A percentile compares a stretch with the other conserved stretches of the same genome.
These are phyloP conservation scores for Montipora foliosa DNA, from an alignment of 64 coral and sea anemone genomes.

Conservation along the genomic window DNA sequence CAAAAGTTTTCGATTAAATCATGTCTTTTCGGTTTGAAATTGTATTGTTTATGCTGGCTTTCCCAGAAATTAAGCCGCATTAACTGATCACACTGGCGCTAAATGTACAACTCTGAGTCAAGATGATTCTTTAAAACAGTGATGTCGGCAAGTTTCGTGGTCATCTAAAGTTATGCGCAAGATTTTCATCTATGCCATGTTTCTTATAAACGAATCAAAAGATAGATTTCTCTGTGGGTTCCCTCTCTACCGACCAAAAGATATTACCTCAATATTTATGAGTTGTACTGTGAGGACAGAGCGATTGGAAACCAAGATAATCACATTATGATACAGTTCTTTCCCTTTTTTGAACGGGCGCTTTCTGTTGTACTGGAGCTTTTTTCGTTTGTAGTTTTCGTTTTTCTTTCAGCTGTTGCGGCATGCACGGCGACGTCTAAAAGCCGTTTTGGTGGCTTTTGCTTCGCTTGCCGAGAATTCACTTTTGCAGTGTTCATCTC, in stretches of 20 bases:
- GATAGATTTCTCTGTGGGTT: not conserved
- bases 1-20: not conserved
- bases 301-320: conserved; percentile 50
- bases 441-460: conserved; percentile 22
- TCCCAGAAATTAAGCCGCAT: not conserved
- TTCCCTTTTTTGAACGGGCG: conserved; percentile 7
- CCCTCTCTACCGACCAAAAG: not conserved
- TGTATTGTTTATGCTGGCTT: not conserved
- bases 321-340: conserved; percentile 43
- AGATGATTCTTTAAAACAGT: not conserved
- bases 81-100: not conserved
- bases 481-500: not conserved
- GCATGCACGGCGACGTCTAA: conserved; percentile 15
- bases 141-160: not conserved
- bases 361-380: not conserved
- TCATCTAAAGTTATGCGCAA: not conserved
- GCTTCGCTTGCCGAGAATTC: not conserved
- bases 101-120: not conserved
- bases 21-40: not conserved
- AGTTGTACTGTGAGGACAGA: not conserved
- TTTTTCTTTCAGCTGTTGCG: conserved; percentile 13
- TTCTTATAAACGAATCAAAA: not conserved
- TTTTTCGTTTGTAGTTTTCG: conserved; percentile 33
- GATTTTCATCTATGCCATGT: not conserved
- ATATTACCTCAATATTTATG: conserved; percentile 32